Base-by-base conservation (phyloP, 2,888 invertebrate genomes). In the Cataglyphis livida region DNA sequence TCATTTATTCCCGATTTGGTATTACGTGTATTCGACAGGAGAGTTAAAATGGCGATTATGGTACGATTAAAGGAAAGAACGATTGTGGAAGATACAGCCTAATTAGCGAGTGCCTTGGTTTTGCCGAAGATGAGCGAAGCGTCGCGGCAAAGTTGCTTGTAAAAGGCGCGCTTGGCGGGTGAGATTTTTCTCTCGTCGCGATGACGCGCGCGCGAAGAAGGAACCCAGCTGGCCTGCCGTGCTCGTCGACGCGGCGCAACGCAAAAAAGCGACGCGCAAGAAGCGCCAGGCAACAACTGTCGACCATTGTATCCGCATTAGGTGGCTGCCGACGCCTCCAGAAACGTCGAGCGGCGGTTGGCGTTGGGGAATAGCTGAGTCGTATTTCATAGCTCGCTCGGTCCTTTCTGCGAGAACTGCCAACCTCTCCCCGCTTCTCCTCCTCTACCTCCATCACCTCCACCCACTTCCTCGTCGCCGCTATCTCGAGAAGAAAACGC, bases 251-350 rank as follows among this genome's bases (percentile, higher is more conserved):
- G 54, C 68, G 79, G 81, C 54, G 28, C 41, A n/a, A 38, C 9
- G 75, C 54, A 84, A 89, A 84, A 89, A 89, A 83, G 64, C 35
- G 54, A 41, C 61, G 66, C 78, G 84, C 88, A 90, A 90, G 88
- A 90, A 90, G 82, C 81, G 75, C 75, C 83, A 21, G 81, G 87
- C 84, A 91, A 90, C 92, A 91, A 92, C 92, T 92, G 92, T 91
- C 91, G 92, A 81, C 91, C 88, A 92, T 91, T 91, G 89, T 91
- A 90, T 91, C 87, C 89, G 88, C 91, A 90, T 91, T 91, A 91
- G 90, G 86, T 82, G 88, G 83, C 84, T 90, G 85, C 88, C 89
- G 84, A 85, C 86, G 82, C 79, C 81, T 76, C 71, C 64, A 85
- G 82, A 78, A 82, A 85, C 84, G 75, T 51, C 76, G 74, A 59